These are phyloP conservation scores for Euclidia mi DNA, from an alignment of 2,888 invertebrate species.

Conservation along the genomic window DNA sequence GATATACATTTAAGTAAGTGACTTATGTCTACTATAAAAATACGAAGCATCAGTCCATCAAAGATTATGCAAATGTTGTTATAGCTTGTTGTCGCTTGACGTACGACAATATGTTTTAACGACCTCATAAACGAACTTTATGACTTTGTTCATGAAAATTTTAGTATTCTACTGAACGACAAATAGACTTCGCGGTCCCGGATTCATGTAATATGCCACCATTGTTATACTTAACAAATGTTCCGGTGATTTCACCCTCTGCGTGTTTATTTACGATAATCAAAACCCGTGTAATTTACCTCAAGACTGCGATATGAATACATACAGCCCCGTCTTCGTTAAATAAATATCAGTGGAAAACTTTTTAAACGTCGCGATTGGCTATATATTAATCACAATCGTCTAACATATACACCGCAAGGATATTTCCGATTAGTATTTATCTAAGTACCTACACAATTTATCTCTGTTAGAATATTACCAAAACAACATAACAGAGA, in stretches of 20 bases:
- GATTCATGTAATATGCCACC: constrained; percentile 57
- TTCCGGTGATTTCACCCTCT: constrained; percentile 35
- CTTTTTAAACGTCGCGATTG: not conserved
- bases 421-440: too few relatives aligned
- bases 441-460: too few relatives aligned
- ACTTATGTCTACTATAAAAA: not conserved
- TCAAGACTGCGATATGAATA: constrained; percentile 16
- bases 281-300: constrained; percentile 39
- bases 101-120: constrained; percentile 67
- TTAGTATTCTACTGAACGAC: constrained; percentile 68
- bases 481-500: too few relatives aligned
- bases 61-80: constrained; percentile 59
- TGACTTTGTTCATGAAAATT: constrained; percentile 68
- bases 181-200: constrained; percentile 56
- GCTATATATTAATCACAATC: too few relatives aligned
- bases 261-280: constrained; percentile 41
- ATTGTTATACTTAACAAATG: constrained; percentile 56
- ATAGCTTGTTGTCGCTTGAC: constrained; percentile 63
- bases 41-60: constrained; percentile 26
- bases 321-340: not conserved
- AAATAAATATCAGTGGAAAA: not conserved
- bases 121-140: constrained; percentile 70
- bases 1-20: too few relatives aligned
- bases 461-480: too few relatives aligned
- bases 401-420: too few relatives aligned